These are phyloP conservation scores for Drosophila virilis DNA, from an alignment of 1,140 invertebrate species.

Conservation along the genomic window DNA sequence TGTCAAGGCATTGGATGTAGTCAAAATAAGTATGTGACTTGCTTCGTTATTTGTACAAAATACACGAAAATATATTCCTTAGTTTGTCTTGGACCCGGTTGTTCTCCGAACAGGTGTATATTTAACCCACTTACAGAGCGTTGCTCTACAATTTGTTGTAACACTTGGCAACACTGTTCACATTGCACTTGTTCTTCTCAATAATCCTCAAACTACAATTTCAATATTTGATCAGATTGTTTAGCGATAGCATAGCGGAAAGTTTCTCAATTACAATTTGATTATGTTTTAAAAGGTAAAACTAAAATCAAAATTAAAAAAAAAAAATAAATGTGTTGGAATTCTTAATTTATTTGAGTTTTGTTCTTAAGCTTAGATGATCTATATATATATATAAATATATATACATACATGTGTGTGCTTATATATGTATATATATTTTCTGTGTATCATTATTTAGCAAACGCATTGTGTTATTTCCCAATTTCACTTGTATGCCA, in stretches of 20 bases:
- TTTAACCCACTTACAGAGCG: constrained; percentile 17
- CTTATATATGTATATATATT: not conserved
- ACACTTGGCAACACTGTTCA: constrained; percentile 24
- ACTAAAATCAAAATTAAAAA: not conserved
- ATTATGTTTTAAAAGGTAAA: not conserved
- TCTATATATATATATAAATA: not conserved
- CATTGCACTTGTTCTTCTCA: constrained; percentile 23
- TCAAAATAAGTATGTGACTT: constrained; percentile 18
- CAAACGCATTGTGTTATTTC: constrained; percentile 46
- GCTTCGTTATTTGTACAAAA: constrained; percentile 49
- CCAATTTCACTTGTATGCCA: constrained; percentile 71
- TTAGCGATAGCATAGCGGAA: constrained; percentile 23
- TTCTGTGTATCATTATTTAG: constrained; percentile 23
- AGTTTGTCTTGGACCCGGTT: constrained; percentile 78
- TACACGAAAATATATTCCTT: constrained; percentile 70
- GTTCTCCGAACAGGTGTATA: constrained; percentile 71
- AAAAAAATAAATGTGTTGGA: not conserved
- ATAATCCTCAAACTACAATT: constrained; percentile 68
- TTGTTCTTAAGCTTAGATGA: not conserved
- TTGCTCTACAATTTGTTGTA: constrained; percentile 19
- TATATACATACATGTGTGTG: not conserved
- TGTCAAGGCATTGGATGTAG: constrained; percentile 31
- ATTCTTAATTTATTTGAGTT: not conserved
- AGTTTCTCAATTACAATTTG: constrained; percentile 8
- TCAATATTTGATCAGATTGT: constrained; percentile 36